Base-by-base conservation (phyloP, 1,140 invertebrate species). In the Zaprionus nigranus region DNA sequence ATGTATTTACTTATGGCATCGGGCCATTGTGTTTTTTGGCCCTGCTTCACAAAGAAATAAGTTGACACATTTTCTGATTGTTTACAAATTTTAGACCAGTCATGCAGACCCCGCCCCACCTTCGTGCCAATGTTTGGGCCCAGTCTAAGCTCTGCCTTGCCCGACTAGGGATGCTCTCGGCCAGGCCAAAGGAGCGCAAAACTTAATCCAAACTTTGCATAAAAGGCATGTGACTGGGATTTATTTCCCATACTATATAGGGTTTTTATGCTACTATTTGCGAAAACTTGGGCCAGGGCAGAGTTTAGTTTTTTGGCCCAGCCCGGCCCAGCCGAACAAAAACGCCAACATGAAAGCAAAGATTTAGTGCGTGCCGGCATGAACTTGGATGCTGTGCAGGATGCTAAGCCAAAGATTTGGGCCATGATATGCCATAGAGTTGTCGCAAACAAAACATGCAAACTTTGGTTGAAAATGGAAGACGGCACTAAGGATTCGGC, bases 191-290 rank as follows among this genome's bases (percentile, higher is more conserved):
- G 70, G 51, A 75, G 70, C 78, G 43, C 38, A 61, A 87, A 87
- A 88, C 84, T 88, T 88, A 88, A 88, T 90, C 84, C 85, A 81
- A 88, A 88, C 81, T 88, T 88, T 88, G 85, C 84, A 88, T 88
- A 88, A 88, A 90, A 79, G 65, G 85, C 85, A 90, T 90, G 81
- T 81, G 85, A 75, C 78, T 85, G 71, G 81, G 84, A 88, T 84
- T 88, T 88, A 90, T 88, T 90, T 78, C 68, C 76, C 75, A 69
- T 67, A 82, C 62, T 79, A 64, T 40, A 49, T 20, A 17, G 74
- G 80, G 84, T 75, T 26, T 68, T 59, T 70, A 58, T 82, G 59
- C 38, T 61, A 53, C 60, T 65, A 54, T 77, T 60, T 66, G 54
- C 24, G 46, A 36, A 74, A 75, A 67, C 58, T 64, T 62, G 64